phyloP scores from a whole-genome alignment of 2,797 vertebrate species.

The Peromyscus eremicus region DNA sequence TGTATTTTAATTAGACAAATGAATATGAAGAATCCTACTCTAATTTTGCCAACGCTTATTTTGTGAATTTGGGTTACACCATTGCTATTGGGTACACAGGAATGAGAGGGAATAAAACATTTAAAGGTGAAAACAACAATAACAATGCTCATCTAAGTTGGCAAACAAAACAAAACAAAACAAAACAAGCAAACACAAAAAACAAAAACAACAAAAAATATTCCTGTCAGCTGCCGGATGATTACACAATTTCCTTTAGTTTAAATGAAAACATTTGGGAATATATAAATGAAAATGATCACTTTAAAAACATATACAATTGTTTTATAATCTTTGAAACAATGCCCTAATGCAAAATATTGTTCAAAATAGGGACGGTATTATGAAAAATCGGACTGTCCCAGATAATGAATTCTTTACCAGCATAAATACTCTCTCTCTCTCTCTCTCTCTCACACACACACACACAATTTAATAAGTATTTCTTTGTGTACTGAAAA shows the following conservation, averaged over 20 bases:
- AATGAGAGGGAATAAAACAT: neutral
- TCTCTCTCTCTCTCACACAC: too few species aligned
- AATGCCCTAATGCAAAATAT: slow-evolving; percentile 42
- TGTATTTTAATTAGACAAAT: neutral
- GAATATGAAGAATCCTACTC: neutral
- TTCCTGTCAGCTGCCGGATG: slow-evolving; percentile 34
- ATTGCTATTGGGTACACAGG: slow-evolving; percentile 25
- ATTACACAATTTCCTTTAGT: slow-evolving; percentile 55
- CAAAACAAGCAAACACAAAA: slow-evolving; percentile 21
- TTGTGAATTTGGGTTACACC: slow-evolving; percentile 1
- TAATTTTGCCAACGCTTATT: slow-evolving; percentile 40
- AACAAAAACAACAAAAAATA: neutral
- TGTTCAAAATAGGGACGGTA: slow-evolving; percentile 20
- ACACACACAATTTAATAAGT: slow-evolving; percentile 10
- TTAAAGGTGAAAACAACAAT: neutral
- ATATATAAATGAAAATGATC: slow-evolving; percentile 38
- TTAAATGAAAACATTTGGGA: slow-evolving; percentile 56
- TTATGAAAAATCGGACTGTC: neutral
- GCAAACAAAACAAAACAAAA: slow-evolving; percentile 56
- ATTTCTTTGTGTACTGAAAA: slow-evolving; percentile 44
- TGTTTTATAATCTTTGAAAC: slow-evolving; percentile 41
- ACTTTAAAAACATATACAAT: neutral
- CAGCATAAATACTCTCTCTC: slow-evolving; percentile 2
- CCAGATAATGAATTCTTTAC: slow-evolving; percentile 26
- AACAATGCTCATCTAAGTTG: slow-evolving; percentile 12